Conservation (phyloP, 2,888 invertebrate genomes). For the Volucella inanis region DNA sequence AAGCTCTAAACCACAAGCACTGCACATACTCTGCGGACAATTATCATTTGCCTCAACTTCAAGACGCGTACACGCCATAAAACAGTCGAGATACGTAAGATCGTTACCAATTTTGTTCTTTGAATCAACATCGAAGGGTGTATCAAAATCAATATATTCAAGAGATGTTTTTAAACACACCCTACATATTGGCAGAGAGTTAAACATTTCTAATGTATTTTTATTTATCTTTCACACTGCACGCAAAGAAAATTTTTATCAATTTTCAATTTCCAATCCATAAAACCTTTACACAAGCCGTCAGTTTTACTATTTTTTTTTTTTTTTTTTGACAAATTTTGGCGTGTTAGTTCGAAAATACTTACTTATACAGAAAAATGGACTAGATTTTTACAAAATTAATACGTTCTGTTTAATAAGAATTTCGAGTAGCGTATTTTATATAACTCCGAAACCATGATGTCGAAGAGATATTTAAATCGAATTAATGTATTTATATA, state of each 20-base stretch:
- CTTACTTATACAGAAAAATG: too few species aligned
- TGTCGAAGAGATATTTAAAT: too few species aligned
- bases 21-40: conserved; percentile 74
- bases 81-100: conserved; percentile 76
- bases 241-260: conserved; percentile 23
- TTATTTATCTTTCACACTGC: not conserved
- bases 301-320: too few species aligned
- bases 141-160: conserved; percentile 76
- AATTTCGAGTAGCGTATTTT: too few species aligned
- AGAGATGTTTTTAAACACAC: conserved; percentile 76
- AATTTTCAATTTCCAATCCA: conserved; percentile 21
- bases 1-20: conserved; percentile 74
- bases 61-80: conserved; percentile 76
- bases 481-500: too few species aligned
- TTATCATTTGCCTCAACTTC: conserved; percentile 61
- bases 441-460: too few species aligned
- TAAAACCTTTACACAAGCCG: not conserved
- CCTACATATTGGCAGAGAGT: conserved; percentile 74
- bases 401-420: too few species aligned
- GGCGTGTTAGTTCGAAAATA: too few species aligned
- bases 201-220: conserved; percentile 51
- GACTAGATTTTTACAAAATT: too few species aligned
- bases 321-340: too few species aligned
- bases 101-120: conserved; percentile 23
- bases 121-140: conserved; percentile 69